These are phyloP conservation scores for Carpatolechia fugitivella DNA, from an alignment of 2,888 invertebrate genomes.

Conservation along the genomic window DNA sequence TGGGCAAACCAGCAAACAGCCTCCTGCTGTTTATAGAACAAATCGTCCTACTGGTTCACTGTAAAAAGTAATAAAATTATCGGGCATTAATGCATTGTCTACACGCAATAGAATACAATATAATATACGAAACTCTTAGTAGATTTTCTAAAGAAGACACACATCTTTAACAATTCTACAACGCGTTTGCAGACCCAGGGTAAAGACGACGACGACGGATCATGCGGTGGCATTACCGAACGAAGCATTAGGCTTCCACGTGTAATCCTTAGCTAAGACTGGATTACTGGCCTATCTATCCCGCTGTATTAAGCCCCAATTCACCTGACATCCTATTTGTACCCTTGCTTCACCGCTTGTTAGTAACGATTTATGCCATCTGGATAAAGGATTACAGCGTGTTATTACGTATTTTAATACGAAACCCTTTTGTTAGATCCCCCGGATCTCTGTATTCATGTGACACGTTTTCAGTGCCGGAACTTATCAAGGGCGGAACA, in stretches of 20 bases:
- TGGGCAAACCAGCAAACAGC: too few relatives aligned
- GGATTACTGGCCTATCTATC: slow-evolving; percentile 67
- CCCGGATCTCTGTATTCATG: neutral
- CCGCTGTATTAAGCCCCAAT: slow-evolving; percentile 54
- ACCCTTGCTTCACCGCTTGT: slow-evolving; percentile 49
- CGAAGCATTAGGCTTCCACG: slow-evolving; percentile 58
- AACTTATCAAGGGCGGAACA: neutral
- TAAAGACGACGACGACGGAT: slow-evolving; percentile 14
- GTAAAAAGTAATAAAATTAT: too few relatives aligned
- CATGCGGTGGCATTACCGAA: slow-evolving; percentile 13
- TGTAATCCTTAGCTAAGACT: slow-evolving; percentile 68
- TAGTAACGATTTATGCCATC: slow-evolving; percentile 47
- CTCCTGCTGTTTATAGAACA: too few relatives aligned
- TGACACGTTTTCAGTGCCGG: neutral
- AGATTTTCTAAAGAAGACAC: too few relatives aligned
- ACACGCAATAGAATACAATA: too few relatives aligned
- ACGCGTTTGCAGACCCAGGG: slow-evolving; percentile 5
- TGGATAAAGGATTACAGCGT: slow-evolving; percentile 15
- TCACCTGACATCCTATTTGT: slow-evolving; percentile 56
- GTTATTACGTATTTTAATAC: slow-evolving; percentile 2
- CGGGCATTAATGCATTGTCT: too few relatives aligned
- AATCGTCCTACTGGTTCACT: too few relatives aligned
- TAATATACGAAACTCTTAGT: too few relatives aligned
- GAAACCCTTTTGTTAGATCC: neutral
- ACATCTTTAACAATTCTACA: neutral